Conservation (phyloP, 2,888 invertebrate genomes). For the Tillus elongatus region DNA sequence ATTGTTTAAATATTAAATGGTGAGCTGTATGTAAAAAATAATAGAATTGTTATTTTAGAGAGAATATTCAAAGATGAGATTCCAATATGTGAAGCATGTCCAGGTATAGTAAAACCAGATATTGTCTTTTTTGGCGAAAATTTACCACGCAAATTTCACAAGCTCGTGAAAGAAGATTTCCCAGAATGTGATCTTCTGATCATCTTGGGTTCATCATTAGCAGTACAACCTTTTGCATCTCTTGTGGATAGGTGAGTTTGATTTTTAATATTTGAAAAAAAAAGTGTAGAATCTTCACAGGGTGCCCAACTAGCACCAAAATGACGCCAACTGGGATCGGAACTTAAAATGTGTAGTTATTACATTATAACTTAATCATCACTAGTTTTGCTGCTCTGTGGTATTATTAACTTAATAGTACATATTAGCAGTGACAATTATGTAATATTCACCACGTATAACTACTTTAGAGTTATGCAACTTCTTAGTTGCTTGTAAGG, state of each 20-base stretch:
- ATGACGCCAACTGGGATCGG: too few relatives aligned
- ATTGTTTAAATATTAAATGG: conserved; percentile 7
- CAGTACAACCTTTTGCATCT: conserved; percentile 91
- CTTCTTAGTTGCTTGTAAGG: too few relatives aligned
- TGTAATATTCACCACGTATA: too few relatives aligned
- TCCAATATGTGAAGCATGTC: conserved; percentile 62
- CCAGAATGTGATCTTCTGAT: conserved; percentile 81
- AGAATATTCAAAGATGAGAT: conserved; percentile 63
- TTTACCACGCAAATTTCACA: conserved; percentile 70
- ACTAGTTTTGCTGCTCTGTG: too few relatives aligned
- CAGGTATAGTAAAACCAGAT: conserved; percentile 84
- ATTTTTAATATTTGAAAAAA: conserved; percentile 13
- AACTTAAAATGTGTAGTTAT: too few relatives aligned
- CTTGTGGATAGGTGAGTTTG: conserved; percentile 64
- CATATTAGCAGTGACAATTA: too few relatives aligned
- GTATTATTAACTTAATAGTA: too few relatives aligned
- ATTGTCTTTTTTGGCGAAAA: conserved; percentile 94
- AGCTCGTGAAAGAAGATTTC: conserved; percentile 64
- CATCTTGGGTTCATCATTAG: conserved; percentile 89
- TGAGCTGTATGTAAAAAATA: conserved; percentile 4
- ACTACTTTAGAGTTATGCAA: too few relatives aligned
- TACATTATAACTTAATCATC: too few relatives aligned
- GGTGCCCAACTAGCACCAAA: too few relatives aligned
- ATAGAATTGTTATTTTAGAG: conserved; percentile 45
- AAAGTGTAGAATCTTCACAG: too few relatives aligned